Conservation (phyloP, 2,113 vertebrate genomes). For the Eurypyga helias region DNA sequence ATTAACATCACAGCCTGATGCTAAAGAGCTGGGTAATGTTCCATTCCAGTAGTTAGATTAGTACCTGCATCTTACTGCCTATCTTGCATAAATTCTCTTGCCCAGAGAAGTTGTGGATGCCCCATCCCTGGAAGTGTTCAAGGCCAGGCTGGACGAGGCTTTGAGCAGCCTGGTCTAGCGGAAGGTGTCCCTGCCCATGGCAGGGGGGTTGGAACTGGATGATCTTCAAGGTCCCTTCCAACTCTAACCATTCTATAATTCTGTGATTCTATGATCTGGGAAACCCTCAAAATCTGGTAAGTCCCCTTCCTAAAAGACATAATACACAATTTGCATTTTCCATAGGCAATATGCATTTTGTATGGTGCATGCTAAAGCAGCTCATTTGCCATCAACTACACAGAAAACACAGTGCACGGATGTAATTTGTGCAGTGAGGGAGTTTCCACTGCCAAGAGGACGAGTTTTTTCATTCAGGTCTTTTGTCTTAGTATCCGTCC, state of each 20-base stretch:
- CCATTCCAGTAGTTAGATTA: not conserved
- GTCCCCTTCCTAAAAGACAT: not conserved
- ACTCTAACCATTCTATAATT: no score
- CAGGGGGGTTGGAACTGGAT: no score
- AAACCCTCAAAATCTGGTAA: not conserved
- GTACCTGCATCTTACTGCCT: not conserved
- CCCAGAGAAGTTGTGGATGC: no score
- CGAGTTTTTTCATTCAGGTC: not conserved
- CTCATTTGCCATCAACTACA: not conserved
- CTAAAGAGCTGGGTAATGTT: not conserved
- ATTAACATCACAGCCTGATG: not conserved
- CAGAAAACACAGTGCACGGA: not conserved
- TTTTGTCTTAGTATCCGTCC: not conserved
- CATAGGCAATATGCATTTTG: not conserved
- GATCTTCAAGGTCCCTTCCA: no score
- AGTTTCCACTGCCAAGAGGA: slow-evolving; percentile 5
- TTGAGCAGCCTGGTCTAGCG: no score
- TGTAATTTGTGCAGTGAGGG: not conserved
- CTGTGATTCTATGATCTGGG: not conserved
- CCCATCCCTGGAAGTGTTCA: no score
- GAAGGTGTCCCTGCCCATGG: no score
- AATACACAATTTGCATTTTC: not conserved
- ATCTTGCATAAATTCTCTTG: not conserved
- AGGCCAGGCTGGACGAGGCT: no score
- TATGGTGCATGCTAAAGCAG: not conserved